These are phyloP conservation scores for Nyctibius grandis DNA, from an alignment of 2,797 vertebrate genomes.

Conservation along the genomic window DNA sequence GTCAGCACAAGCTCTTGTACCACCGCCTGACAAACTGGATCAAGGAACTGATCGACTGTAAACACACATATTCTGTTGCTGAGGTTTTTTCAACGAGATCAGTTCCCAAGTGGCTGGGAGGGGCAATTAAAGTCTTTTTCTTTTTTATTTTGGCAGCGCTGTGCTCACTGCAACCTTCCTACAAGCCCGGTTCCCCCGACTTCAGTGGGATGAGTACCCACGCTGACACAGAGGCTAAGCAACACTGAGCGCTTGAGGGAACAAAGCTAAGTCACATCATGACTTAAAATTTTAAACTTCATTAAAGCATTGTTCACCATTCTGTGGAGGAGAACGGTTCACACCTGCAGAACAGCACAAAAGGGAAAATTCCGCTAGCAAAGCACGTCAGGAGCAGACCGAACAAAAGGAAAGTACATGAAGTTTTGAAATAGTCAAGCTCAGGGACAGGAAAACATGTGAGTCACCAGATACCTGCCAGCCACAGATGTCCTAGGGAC, in stretches of 20 bases:
- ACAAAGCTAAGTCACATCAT: not conserved
- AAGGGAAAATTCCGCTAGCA: not conserved
- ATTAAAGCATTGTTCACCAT: not conserved
- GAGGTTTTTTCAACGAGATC: not conserved
- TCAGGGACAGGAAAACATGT: not conserved
- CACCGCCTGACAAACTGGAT: not conserved
- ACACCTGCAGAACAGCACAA: not conserved
- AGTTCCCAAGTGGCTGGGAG: not conserved
- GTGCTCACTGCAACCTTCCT: not conserved
- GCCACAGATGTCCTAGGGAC: not conserved
- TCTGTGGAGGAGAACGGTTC: not conserved
- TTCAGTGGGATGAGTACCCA: not conserved
- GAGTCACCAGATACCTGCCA: not conserved
- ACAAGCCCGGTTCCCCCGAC: not conserved
- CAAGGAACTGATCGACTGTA: not conserved
- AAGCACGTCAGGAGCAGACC: not conserved
- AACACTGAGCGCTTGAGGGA: not conserved
- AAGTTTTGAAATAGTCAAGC: not conserved
- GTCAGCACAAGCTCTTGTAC: not conserved
- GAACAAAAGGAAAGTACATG: not conserved
- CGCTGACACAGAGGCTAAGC: not conserved
- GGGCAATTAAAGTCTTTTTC: not conserved
- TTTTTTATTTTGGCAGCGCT: not conserved
- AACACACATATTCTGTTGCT: not conserved
- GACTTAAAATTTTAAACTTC: not conserved